These are phyloP conservation scores for Crypturellus undulatus DNA, from an alignment of 2,113 vertebrate species.

Conservation along the genomic window DNA sequence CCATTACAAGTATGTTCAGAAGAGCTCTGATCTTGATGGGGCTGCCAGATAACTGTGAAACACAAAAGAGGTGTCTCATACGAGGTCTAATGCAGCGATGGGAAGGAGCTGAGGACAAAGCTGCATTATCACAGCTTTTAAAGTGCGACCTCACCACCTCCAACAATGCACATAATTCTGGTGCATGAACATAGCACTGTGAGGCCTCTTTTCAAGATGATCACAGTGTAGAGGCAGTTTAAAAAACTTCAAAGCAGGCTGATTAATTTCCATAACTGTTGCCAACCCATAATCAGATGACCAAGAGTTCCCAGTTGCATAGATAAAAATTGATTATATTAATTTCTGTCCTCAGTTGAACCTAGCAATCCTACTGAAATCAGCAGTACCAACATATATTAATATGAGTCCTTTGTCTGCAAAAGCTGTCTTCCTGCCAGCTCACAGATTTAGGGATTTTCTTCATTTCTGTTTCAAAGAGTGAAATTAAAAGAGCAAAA, in stretches of 20 bases:
- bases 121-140: neutral
- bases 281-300: conserved; percentile 39
- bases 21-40: neutral
- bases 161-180: conserved; percentile 6
- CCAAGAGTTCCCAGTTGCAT: conserved; percentile 15
- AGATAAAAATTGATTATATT: conserved; percentile 28
- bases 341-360: conserved; percentile 56
- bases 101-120: neutral
- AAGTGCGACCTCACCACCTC: neutral
- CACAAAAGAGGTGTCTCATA: neutral
- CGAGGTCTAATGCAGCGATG: neutral
- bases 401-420: neutral
- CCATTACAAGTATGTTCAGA: neutral
- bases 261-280: conserved; percentile 48
- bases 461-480: conserved; percentile 47
- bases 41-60: neutral
- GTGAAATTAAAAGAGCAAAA: conserved; percentile 32
- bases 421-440: conserved; percentile 19
- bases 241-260: conserved; percentile 40
- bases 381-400: neutral
- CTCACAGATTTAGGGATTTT: conserved; percentile 25
- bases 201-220: conserved; percentile 29
- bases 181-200: neutral
- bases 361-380: neutral
- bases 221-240: neutral